These are phyloP conservation scores for Phocoena phocoena DNA, from an alignment of 2,113 vertebrate species.

Conservation along the genomic window DNA sequence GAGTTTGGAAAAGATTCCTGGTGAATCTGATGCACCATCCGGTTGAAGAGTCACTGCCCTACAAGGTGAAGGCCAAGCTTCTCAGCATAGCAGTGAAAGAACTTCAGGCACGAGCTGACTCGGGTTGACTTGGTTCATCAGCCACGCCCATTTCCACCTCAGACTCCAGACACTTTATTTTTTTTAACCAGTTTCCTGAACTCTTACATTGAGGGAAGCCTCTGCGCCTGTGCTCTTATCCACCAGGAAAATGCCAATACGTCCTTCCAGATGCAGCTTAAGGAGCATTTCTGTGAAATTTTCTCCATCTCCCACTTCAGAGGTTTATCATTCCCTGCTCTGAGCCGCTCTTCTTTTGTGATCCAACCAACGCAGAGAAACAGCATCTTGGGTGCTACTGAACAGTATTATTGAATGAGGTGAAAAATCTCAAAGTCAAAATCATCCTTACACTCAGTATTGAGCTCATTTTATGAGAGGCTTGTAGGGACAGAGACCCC, in stretches of 20 bases:
- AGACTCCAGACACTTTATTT: neutral
- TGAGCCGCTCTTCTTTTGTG: neutral
- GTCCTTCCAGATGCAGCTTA: neutral
- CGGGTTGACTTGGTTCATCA: neutral
- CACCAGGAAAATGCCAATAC: neutral
- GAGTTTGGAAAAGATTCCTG: neutral
- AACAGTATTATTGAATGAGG: neutral
- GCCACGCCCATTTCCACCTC: neutral
- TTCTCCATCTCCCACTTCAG: neutral
- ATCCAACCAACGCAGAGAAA: neutral
- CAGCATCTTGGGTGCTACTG: neutral
- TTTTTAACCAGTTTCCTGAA: neutral
- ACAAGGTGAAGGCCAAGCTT: neutral
- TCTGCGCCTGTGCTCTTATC: neutral
- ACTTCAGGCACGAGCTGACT: neutral
- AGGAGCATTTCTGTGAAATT: neutral
- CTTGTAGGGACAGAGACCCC: neutral
- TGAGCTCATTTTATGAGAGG: neutral
- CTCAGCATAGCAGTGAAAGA: neutral
- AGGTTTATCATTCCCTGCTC: neutral
- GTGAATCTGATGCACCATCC: neutral
- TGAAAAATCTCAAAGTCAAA: slow-evolving; percentile 33
- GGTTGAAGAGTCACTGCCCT: neutral
- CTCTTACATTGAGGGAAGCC: neutral
- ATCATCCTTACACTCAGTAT: neutral